These are phyloP conservation scores for Melanocharis versteri DNA, from an alignment of 2,113 vertebrate species.

Conservation along the genomic window DNA sequence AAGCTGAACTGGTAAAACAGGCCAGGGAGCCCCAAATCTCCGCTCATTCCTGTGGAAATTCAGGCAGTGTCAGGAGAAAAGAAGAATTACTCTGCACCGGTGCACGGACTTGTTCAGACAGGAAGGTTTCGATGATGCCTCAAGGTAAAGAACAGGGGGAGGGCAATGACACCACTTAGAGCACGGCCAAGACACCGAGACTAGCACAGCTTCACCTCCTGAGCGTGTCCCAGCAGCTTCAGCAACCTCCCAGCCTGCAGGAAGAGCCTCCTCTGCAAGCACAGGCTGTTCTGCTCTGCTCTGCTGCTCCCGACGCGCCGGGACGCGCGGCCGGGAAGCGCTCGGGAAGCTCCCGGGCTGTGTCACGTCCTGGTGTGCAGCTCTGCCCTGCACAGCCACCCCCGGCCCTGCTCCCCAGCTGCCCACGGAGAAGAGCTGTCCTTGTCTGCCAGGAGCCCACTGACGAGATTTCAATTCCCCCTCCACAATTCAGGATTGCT, in stretches of 20 bases:
- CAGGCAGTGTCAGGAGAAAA: neutral
- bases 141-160: rapidly evolving
- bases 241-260: rapidly evolving
- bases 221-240: neutral
- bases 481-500: rapidly evolving
- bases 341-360: neutral
- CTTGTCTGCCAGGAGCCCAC: neutral
- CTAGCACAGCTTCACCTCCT: neutral
- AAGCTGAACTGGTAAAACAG: neutral
- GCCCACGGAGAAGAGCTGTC: neutral
- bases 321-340: rapidly evolving
- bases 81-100: neutral
- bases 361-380: rapidly evolving
- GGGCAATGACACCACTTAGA: neutral
- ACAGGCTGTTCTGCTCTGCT: rapidly evolving
- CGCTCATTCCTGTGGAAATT: rapidly evolving
- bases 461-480: neutral
- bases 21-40: neutral
- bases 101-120: neutral
- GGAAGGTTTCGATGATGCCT: rapidly evolving
- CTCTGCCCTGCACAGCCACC: neutral
- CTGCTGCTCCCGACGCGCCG: rapidly evolving
- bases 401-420: neutral
- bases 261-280: neutral
- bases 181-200: rapidly evolving